Evolutionary conservation across 2,797 vertebrate genomes (phyloP).

Genomic region (Buphagus erythrorhynchus): DNA sequence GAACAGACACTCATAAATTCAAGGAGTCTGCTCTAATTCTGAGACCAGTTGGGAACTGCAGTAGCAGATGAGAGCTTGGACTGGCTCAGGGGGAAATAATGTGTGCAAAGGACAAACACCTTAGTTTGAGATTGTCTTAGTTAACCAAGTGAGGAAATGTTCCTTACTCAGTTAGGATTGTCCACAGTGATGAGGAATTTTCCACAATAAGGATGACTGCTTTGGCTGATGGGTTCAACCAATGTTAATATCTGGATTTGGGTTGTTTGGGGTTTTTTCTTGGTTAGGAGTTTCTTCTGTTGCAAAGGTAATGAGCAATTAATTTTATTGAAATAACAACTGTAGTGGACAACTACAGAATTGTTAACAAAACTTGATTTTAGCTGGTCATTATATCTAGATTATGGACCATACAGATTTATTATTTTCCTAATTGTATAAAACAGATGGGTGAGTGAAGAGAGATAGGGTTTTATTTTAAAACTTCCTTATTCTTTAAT

Average conservation of each 20-base stretch:
- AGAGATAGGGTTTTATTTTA: not conserved
- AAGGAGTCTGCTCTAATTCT: not conserved
- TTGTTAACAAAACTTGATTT: not conserved
- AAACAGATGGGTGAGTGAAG: not conserved
- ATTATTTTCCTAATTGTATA: not conserved
- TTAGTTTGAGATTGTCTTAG: not conserved
- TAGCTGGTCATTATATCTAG: not conserved
- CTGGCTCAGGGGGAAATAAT: not conserved
- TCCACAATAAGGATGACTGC: not conserved
- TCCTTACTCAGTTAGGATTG: not conserved
- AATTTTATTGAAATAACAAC: not conserved
- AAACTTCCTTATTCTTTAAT: not conserved
- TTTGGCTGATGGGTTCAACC: not conserved
- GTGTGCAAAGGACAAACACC: not conserved
- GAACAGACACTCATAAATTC: not conserved
- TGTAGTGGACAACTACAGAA: not conserved
- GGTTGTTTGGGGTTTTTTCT: not conserved
- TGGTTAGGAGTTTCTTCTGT: not conserved
- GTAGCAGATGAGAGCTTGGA: not conserved
- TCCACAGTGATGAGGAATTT: not conserved
- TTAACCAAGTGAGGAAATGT: not conserved
- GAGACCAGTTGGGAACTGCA: not conserved
- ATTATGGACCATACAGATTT: not conserved
- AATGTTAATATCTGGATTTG: not conserved
- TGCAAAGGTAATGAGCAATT: not conserved